Conservation (phyloP, 2,888 invertebrate species). For the Phyllotreta cruciferae region DNA sequence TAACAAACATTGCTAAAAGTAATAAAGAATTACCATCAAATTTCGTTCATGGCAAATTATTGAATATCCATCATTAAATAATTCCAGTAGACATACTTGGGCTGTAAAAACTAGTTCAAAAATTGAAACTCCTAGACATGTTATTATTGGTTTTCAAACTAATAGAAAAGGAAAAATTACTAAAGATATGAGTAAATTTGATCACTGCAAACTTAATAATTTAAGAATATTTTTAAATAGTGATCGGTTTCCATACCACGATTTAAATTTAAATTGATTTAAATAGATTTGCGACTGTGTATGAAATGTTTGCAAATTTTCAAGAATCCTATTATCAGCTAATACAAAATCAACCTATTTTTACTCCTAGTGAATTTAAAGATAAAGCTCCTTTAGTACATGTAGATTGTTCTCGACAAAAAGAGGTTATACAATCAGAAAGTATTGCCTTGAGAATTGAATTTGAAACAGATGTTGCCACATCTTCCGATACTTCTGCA, state of each 20-base stretch:
- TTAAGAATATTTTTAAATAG: slow-evolving; percentile 30
- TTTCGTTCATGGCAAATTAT: slow-evolving; percentile 35
- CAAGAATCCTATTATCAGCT: slow-evolving; percentile 23
- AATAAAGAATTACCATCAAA: slow-evolving; percentile 23
- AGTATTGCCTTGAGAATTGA: slow-evolving; percentile 1
- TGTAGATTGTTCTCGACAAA: slow-evolving; percentile 7
- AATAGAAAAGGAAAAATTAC: slow-evolving; percentile 12
- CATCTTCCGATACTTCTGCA: background rate
- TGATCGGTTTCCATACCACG: slow-evolving; percentile 10
- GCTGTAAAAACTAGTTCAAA: slow-evolving; percentile 30
- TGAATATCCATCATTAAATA: slow-evolving; percentile 31
- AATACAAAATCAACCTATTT: slow-evolving; percentile 11
- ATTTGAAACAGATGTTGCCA: slow-evolving; percentile 3
- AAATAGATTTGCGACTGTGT: slow-evolving; percentile 25
- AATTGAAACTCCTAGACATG: slow-evolving; percentile 27
- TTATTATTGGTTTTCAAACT: slow-evolving; percentile 23
- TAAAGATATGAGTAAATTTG: slow-evolving; percentile 25
- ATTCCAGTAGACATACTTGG: slow-evolving; percentile 33
- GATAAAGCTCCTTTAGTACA: background rate
- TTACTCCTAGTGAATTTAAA: background rate
- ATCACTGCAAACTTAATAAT: slow-evolving; percentile 27
- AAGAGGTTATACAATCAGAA: slow-evolving; percentile 1
- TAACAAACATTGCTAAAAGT: slow-evolving; percentile 26
- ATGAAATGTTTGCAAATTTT: slow-evolving; percentile 34
- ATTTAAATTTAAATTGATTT: slow-evolving; percentile 17